Base-by-base conservation (phyloP, 2,888 invertebrate genomes). In the Agonum fuliginosum region DNA sequence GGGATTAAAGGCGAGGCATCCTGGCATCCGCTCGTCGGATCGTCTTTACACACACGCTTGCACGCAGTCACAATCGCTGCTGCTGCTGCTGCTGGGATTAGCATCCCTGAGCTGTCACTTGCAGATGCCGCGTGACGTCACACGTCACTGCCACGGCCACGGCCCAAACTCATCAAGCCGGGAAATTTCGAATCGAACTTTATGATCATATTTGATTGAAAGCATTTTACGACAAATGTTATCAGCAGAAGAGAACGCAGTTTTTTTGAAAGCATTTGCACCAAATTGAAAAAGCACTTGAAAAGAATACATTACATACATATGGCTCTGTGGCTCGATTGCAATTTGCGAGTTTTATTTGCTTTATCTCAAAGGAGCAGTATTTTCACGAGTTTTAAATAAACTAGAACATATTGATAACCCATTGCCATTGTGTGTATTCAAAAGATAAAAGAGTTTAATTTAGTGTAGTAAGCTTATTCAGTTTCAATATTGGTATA, bases 1-100 rank as follows among this genome's bases (percentile, higher is more conserved):
- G 12, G 54, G 54, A 54, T 54, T 54, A 54, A 54, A 54, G 54
- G 54, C 54, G n/a, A n/a, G n/a, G n/a, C n/a, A n/a, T n/a, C n/a
- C n/a, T 54, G 24, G 51, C 24, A 22, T 22, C 54, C n/a, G n/a
- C n/a, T n/a, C 24, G 54, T 54, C n/a, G n/a, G n/a, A n/a, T 54
- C 54, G 54, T 54, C 54, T 54, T 54, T 24, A 12, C 54, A 54
- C 54, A 20, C 22, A 22, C 51, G 51, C 22, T n/a, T 22, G 54
- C 54, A 54, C 54, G 20, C n/a, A 24, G 20, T 10, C 54, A n/a
- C 24, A 12, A n/a, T n/a, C n/a, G n/a, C n/a, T n/a, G n/a, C n/a
- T n/a, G n/a, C n/a, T n/a, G n/a, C n/a, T n/a, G n/a, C n/a, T 12
- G 22, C 54, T 54, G 24, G 54, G 54, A 54, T 54, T 54, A 54